A percentile compares a stretch with the other conserved stretches of the same genome.
Conservation (phyloP, 2,888 invertebrate genomes). For the Bruchidius siliquastri region DNA sequence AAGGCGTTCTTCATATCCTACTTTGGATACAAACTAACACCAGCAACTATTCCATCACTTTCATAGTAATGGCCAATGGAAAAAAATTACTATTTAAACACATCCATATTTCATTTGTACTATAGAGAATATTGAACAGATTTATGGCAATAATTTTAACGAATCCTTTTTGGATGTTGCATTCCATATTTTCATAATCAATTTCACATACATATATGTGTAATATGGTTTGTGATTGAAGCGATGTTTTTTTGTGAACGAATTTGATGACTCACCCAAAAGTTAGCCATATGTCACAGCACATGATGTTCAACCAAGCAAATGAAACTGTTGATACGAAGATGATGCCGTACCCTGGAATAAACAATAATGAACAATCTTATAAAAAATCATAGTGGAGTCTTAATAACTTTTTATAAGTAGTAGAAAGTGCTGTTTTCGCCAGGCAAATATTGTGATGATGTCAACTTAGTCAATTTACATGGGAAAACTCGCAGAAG, state of each 20-base stretch:
- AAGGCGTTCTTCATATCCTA: too few species aligned
- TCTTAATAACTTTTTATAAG: too few species aligned
- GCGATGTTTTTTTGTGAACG: too few species aligned
- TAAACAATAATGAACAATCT: background rate
- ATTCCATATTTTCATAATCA: background rate
- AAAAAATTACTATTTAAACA: background rate
- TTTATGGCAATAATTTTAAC: background rate
- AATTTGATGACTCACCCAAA: slow-evolving; percentile 32
- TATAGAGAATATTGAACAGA: too few species aligned
- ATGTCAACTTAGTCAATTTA: too few species aligned
- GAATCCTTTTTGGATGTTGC: background rate
- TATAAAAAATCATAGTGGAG: too few species aligned
- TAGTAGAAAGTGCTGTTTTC: too few species aligned
- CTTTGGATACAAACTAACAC: too few species aligned
- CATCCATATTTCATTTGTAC: background rate
- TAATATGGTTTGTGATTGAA: too few species aligned
- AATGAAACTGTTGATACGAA: slow-evolving; percentile 27
- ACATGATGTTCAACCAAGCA: slow-evolving; percentile 36
- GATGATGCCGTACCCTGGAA: slow-evolving; percentile 28
- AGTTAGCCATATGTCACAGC: slow-evolving; percentile 36
- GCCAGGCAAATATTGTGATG: too few species aligned
- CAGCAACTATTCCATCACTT: too few species aligned
- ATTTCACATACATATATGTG: background rate
- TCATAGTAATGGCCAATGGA: background rate
- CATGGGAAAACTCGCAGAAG: too few species aligned